phyloP scores from a whole-genome alignment of 2,113 vertebrate genomes.

The Caloenas nicobarica region DNA sequence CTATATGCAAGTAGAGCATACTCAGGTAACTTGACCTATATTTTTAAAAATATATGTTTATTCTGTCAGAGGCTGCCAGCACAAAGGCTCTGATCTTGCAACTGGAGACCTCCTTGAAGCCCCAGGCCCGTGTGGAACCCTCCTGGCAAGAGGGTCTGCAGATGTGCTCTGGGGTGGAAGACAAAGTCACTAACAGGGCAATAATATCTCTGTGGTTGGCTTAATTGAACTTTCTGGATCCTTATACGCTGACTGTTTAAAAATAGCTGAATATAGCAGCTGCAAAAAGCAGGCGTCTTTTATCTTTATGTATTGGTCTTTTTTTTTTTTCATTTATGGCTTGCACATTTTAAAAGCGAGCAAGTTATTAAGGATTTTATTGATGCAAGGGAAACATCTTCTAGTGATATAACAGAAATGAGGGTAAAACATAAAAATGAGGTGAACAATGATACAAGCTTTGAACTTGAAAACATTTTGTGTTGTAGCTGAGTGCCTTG shows the following conservation, averaged over 20 bases:
- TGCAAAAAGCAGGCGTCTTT: neutral
- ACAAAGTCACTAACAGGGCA: neutral
- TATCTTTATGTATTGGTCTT: neutral
- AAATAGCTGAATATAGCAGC: slow-evolving; percentile 25
- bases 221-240: slow-evolving; percentile 40
- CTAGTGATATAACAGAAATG: neutral
- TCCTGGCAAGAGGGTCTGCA: neutral
- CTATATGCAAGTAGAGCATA: slow-evolving; percentile 35
- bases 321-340: neutral
- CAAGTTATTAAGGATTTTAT: slow-evolving; percentile 17
- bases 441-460: slow-evolving; percentile 13
- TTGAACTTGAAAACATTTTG: slow-evolving; percentile 45
- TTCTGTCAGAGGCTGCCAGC: neutral
- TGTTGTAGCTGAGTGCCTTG: slow-evolving; percentile 11
- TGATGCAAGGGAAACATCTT: neutral
- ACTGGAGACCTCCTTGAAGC: neutral
- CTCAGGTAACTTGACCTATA: slow-evolving; percentile 46
- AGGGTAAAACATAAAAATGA: neutral
- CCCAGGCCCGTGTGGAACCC: neutral
- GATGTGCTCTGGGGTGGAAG: neutral
- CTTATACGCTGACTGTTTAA: neutral
- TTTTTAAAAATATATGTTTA: slow-evolving; percentile 22
- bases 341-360: slow-evolving; percentile 5
- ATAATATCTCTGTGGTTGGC: neutral
- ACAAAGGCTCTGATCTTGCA: slow-evolving; percentile 19